Evolutionary conservation across 2,888 invertebrate species (phyloP).

Genomic region (Homarus gammarus): DNA sequence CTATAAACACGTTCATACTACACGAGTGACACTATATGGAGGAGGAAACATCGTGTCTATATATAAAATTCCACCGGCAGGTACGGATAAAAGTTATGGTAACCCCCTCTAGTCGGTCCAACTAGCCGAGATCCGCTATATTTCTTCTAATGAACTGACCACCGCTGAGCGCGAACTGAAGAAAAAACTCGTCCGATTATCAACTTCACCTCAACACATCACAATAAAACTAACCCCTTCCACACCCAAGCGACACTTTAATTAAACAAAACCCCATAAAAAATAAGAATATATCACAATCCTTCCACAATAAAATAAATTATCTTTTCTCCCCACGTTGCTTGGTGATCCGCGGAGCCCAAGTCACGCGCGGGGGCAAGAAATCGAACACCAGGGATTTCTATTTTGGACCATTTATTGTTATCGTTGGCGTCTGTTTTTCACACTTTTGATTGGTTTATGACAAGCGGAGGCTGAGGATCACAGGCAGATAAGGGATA

Average conservation of each 20-base stretch:
- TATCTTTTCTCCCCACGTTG: neutral
- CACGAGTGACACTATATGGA: neutral
- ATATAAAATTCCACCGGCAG: neutral
- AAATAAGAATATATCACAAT: neutral
- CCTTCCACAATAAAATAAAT: too few relatives aligned
- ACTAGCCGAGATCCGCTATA: neutral
- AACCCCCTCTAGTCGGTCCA: neutral
- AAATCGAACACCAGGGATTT: constrained; percentile 8
- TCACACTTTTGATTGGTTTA: constrained; percentile 11
- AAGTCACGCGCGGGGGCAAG: constrained; percentile 2
- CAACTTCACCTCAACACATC: neutral
- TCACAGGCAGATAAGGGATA: neutral
- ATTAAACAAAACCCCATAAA: constrained; percentile 9
- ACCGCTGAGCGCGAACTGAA: neutral
- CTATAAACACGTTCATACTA: neutral
- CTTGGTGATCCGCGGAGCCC: neutral
- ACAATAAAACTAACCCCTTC: neutral
- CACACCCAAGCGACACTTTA: neutral
- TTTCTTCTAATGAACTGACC: constrained; percentile 46
- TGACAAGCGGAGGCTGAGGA: constrained; percentile 22
- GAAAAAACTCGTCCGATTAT: neutral
- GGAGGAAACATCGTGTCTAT: too few relatives aligned
- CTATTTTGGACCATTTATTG: constrained; percentile 32
- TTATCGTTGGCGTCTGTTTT: constrained; percentile 41
- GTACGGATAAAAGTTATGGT: neutral